These are phyloP conservation scores for Thymelicus sylvestris DNA, from an alignment of 2,888 invertebrate genomes.

Conservation along the genomic window DNA sequence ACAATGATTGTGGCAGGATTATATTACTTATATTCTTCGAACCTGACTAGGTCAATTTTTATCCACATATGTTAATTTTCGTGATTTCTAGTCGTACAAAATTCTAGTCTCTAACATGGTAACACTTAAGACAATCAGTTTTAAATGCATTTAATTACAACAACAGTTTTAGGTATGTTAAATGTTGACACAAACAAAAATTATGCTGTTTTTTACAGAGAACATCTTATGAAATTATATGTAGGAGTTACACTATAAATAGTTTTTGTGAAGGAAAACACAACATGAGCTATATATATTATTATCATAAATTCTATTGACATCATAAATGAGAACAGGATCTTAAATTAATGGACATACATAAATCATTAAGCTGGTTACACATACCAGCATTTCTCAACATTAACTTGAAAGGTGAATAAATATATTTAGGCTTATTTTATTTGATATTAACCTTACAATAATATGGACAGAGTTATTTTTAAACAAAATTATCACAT, in stretches of 20 bases:
- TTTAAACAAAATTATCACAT: slow-evolving; percentile 51
- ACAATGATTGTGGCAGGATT: slow-evolving; percentile 41
- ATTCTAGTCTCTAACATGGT: slow-evolving; percentile 32
- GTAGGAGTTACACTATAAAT: slow-evolving; percentile 27
- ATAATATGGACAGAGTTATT: slow-evolving; percentile 49
- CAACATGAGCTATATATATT: slow-evolving; percentile 41
- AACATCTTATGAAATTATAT: slow-evolving; percentile 3
- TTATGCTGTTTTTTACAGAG: background rate
- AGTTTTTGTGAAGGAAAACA: slow-evolving; percentile 39
- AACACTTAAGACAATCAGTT: slow-evolving; percentile 36
- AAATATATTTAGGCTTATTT: slow-evolving; percentile 40
- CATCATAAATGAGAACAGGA: slow-evolving; percentile 43
- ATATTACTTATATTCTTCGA: slow-evolving; percentile 27
- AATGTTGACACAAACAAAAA: slow-evolving; percentile 24
- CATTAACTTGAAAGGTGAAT: slow-evolving; percentile 38
- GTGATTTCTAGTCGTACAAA: slow-evolving; percentile 29
- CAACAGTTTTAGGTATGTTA: slow-evolving; percentile 10
- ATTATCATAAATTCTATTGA: slow-evolving; percentile 43
- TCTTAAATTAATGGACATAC: slow-evolving; percentile 43
- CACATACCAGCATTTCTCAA: slow-evolving; percentile 36
- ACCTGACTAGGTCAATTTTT: slow-evolving; percentile 27
- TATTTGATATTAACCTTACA: slow-evolving; percentile 46
- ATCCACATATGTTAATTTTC: slow-evolving; percentile 18
- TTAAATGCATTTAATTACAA: slow-evolving; percentile 6
- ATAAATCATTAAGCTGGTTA: slow-evolving; percentile 39